phyloP scores from a whole-genome alignment of 2,888 invertebrate genomes.

The Loripinus fragilis region DNA sequence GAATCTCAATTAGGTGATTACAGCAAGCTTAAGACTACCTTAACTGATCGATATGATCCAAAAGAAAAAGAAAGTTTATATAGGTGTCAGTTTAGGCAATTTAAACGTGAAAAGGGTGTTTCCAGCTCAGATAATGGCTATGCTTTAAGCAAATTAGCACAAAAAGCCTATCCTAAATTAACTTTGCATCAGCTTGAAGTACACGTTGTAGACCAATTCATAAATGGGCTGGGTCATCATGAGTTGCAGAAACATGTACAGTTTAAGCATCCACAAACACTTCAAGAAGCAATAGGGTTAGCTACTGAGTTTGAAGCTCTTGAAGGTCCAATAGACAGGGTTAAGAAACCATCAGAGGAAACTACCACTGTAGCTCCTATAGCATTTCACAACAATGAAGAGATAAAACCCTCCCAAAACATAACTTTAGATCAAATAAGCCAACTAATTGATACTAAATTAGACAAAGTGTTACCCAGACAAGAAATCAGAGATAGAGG shows the following conservation, averaged over 20 bases:
- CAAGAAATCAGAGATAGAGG: too few relatives aligned
- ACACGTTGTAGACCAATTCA: constrained; percentile 28
- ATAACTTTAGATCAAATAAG: background rate
- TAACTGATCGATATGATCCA: constrained; percentile 28
- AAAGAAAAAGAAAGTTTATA: constrained; percentile 28
- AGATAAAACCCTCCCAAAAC: background rate
- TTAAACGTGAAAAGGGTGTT: constrained; percentile 17
- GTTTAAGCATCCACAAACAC: constrained; percentile 20
- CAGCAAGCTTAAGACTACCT: background rate
- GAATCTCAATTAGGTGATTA: constrained; percentile 1
- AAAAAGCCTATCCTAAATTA: constrained; percentile 25
- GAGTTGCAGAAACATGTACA: constrained; percentile 31
- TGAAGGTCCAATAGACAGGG: background rate
- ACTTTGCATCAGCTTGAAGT: constrained; percentile 4
- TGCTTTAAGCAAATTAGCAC: constrained; percentile 20
- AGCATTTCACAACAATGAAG: background rate
- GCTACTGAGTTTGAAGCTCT: constrained; percentile 13
- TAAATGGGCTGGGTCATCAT: constrained; percentile 23
- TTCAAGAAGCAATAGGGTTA: constrained; percentile 18
- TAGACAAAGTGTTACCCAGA: background rate
- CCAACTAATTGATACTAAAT: background rate
- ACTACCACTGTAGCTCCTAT: background rate
- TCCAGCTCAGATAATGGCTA: constrained; percentile 36
- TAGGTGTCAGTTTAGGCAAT: constrained; percentile 35
- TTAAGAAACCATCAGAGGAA: background rate